Base-by-base conservation (phyloP, 1,140 invertebrate species). In the Phymorhynchus buccinoides region DNA sequence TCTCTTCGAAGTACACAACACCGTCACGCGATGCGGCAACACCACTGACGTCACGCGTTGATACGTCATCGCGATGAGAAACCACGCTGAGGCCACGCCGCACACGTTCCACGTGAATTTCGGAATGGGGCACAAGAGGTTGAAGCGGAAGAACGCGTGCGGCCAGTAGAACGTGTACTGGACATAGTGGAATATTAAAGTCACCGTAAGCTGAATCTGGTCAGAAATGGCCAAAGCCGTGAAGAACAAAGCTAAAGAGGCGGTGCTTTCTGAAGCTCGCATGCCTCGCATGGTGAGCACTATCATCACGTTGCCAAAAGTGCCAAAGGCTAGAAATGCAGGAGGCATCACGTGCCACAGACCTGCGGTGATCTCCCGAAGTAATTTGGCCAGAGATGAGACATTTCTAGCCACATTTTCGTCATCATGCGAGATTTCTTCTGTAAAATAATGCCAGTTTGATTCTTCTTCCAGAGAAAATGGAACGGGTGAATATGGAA, bases 281-380 rank as follows among this genome's bases (percentile, higher is more conserved):
- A 81, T 68, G 7, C 39, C 52, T 66, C 80, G 14, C 52, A 81
- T 39, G 12, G 68, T 39, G 1, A 66, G 30, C 22, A 81, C 39
- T n/a, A 56, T 66, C 80, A 81, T 62, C 1, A 56, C 80, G 42
- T 81, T 81, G 22, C 80, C 79, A 35, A 80, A 80, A 62, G 79
- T 56, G 3, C 79, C 80, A 32, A 62, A 66, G 35, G 41, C 39
- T 4, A 81, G 18, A 44, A 78, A 9, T 22, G 42, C 37, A 16
- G 39, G 0, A 12, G 75, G 75, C 37, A 78, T 32, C 1, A 39
- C 18, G 0, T 27, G 1, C 52, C 48, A 81, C 6, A 81, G 32
- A 30, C 39, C 22, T 1, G 12, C 22, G 22, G 12, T 27, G 56
- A 62, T 22, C 0, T 62, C 56, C 4, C 56, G 48, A 18, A 52